Percentiles rank a stretch among this genome's conserved stretches.
Conservation (phyloP, 30 jellyfish, hydroid and myxozoan genomes). For the Aurelia sp. region DNA sequence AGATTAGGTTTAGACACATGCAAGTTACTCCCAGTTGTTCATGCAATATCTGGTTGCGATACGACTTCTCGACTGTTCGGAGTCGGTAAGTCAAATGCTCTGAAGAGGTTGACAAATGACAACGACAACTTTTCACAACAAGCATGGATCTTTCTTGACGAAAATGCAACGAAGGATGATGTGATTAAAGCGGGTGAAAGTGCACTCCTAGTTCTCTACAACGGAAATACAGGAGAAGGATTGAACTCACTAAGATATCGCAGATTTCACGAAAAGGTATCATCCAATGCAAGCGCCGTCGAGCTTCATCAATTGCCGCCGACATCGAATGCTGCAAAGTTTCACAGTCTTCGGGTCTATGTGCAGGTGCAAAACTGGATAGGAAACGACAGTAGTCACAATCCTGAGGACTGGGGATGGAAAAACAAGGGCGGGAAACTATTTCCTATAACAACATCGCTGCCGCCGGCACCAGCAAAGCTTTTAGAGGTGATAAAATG, state of each 20-base stretch:
- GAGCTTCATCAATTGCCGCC: constrained; percentile 48
- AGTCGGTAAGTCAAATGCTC: constrained; percentile 42
- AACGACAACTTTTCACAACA: background rate
- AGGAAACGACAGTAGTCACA: constrained; percentile 23
- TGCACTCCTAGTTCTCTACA: constrained; percentile 40
- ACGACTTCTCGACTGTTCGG: constrained; percentile 46
- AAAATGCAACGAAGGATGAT: constrained; percentile 20
- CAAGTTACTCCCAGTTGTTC: constrained; percentile 13
- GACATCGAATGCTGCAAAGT: constrained; percentile 62
- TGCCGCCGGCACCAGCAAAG: constrained; percentile 50
- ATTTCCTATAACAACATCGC: constrained; percentile 25
- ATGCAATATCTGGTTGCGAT: constrained; percentile 59
- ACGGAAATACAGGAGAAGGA: constrained; percentile 18
- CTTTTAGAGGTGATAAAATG: constrained; percentile 34
- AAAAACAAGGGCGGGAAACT: constrained; percentile 12
- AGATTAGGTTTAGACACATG: constrained; percentile 28
- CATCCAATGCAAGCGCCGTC: constrained; percentile 8
- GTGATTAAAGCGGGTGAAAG: constrained; percentile 42
- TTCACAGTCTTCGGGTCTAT: constrained; percentile 48
- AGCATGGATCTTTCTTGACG: constrained; percentile 19
- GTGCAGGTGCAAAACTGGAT: constrained; percentile 46
- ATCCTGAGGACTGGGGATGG: constrained; percentile 66
- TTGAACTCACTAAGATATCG: constrained; percentile 27
- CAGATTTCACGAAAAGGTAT: constrained; percentile 35
- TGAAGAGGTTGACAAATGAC: constrained; percentile 29